Conservation (phyloP, 2,113 vertebrate genomes). For the Poecile atricapillus region DNA sequence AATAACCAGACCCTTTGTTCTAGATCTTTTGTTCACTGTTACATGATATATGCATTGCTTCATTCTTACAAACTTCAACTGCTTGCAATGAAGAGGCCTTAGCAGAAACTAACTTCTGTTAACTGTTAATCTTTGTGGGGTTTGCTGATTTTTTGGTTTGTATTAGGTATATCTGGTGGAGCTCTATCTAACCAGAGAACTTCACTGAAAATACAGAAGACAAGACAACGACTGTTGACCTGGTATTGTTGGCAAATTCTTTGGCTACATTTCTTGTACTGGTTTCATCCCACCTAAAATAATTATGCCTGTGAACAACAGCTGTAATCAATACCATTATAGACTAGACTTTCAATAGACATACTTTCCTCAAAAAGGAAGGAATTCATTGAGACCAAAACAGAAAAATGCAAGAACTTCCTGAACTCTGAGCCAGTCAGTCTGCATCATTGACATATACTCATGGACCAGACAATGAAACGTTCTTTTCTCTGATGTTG, state of each 20-base stretch:
- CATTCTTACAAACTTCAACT: not conserved
- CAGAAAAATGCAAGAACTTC: not conserved
- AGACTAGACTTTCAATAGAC: not conserved
- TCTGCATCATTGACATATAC: not conserved
- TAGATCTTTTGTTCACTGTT: not conserved
- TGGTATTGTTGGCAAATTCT: not conserved
- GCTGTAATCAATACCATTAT: not conserved
- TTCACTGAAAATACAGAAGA: not conserved
- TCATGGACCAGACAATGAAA: not conserved
- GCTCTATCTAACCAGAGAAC: not conserved
- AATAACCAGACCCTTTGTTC: not conserved
- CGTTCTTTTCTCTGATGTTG: not conserved
- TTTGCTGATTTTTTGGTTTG: not conserved
- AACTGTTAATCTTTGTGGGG: not conserved
- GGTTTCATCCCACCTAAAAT: not conserved
- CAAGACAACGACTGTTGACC: not conserved
- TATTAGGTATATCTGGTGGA: not conserved
- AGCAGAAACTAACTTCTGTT: not conserved
- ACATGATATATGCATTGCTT: not conserved
- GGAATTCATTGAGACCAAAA: not conserved
- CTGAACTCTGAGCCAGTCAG: not conserved
- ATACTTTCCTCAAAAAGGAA: not conserved
- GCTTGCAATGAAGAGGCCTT: not conserved
- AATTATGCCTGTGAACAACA: not conserved
- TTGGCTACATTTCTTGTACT: not conserved